Evolutionary conservation across 2,113 vertebrate genomes (phyloP), one percentile per base, ranked within the genome.

Genomic region (Cryptotis parvus): DNA sequence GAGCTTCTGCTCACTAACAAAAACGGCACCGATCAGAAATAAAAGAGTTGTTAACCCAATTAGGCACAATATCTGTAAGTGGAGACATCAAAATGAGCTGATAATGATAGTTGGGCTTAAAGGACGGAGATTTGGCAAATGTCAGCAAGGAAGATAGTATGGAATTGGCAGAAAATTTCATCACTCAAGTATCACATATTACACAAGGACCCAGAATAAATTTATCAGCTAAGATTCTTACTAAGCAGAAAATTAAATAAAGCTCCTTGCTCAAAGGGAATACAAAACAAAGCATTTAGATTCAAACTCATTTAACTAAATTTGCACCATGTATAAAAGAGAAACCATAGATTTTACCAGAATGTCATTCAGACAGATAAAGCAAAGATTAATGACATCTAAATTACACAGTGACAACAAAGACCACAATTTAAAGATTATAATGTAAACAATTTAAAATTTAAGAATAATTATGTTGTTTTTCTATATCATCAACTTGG

Each of bases 51-150:
- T 45, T 58, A 87, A 37, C 6, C 22, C 41, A 66, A 8, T 29
- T 6, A 52, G 37, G 22, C 9, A 73, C 5, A 31, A 37, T 45
- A 66, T 84, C 31, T 55, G 6, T 61, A 84, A 79, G 22, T 29
- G 72, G n/a, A 79, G 73, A 90, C 29, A 90, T 63, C 76, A 77
- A 92, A 77, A 87, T 81, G 37, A 94, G 45, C 83, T 55, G n/a
- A 70, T 80, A 66, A 49, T 24, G 43, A 52, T 16, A 35, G 26
- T 45, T 41, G 68, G n/a, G 27, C 4, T 72, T 65, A 83, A 65
- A 74, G 33, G 8, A 66, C 20, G 52, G 39, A 73, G 43, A 63
- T 35, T 29, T 73, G 24, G 22, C 4, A 15, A 70, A n/a, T 18
- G 6, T 92, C 69, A 73, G 16, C 41, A 84, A 58, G 66, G 35